Evolutionary conservation across 2,113 vertebrate species (phyloP).

Genomic region (Melanerpes formicivorus): DNA sequence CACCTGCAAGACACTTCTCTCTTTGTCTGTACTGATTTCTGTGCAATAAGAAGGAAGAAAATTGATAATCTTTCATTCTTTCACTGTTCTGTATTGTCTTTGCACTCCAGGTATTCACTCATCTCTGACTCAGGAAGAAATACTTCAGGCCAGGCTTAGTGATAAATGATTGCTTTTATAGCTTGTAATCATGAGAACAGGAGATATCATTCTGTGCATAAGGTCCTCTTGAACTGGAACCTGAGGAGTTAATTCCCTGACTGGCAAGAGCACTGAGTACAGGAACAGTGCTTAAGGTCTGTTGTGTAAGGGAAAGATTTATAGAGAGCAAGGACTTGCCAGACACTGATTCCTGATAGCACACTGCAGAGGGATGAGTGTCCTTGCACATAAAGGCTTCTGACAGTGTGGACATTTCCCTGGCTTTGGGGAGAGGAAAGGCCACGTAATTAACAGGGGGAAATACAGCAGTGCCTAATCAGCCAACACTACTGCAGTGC

Average conservation of each 20-base stretch:
- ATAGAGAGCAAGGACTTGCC: background rate
- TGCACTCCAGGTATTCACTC: background rate
- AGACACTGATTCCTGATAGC: background rate
- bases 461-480: background rate
- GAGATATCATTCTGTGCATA: background rate
- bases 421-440: conserved; percentile 18
- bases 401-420: background rate
- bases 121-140: background rate
- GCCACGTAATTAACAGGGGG: background rate
- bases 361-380: background rate
- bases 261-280: background rate
- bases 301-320: background rate
- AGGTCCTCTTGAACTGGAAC: background rate
- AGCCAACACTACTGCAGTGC: background rate
- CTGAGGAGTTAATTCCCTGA: background rate
- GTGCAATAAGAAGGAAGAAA: background rate
- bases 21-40: background rate
- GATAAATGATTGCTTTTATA: background rate
- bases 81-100: background rate
- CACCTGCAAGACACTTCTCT: background rate
- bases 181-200: background rate
- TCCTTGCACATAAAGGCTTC: background rate
- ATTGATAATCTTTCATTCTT: background rate
- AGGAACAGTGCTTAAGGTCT: background rate
- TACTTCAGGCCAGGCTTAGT: background rate